Evolutionary conservation across 2,888 invertebrate genomes (phyloP).

Genomic region (Oscheius sp.): DNA sequence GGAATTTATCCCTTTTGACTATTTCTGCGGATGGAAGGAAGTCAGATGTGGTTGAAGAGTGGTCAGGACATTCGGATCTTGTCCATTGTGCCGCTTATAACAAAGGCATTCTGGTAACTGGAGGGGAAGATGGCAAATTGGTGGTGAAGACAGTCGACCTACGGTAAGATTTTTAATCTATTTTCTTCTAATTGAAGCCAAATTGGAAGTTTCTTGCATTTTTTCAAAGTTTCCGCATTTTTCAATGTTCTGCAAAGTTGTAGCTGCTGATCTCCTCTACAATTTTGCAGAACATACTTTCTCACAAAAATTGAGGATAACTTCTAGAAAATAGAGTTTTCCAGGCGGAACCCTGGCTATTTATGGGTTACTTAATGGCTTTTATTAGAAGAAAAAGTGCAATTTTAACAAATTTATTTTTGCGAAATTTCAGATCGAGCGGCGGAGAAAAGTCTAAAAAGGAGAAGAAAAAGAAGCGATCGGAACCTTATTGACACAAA

Average conservation of each 20-base stretch:
- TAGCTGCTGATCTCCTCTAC: no score
- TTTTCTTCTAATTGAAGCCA: background rate
- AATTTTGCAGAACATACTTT: no score
- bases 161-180: constrained; percentile 19
- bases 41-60: constrained; percentile 29
- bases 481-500: constrained; percentile 13
- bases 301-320: no score
- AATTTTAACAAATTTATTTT: no score
- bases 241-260: no score
- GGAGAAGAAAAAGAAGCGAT: constrained; percentile 23
- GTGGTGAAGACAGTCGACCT: constrained; percentile 36
- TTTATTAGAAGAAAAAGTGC: no score
- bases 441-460: constrained; percentile 24
- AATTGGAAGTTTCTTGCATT: no score
- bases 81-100: constrained; percentile 27
- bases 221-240: no score
- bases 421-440: constrained; percentile 1
- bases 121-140: constrained; percentile 46
- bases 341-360: no score
- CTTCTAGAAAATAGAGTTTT: no score
- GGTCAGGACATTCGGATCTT: constrained; percentile 30
- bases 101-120: constrained; percentile 35
- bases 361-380: no score
- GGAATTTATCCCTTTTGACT: constrained; percentile 23
- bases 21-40: constrained; percentile 27